phyloP scores from a whole-genome alignment of 2,113 vertebrate species.

The Callithrix jacchus region DNA sequence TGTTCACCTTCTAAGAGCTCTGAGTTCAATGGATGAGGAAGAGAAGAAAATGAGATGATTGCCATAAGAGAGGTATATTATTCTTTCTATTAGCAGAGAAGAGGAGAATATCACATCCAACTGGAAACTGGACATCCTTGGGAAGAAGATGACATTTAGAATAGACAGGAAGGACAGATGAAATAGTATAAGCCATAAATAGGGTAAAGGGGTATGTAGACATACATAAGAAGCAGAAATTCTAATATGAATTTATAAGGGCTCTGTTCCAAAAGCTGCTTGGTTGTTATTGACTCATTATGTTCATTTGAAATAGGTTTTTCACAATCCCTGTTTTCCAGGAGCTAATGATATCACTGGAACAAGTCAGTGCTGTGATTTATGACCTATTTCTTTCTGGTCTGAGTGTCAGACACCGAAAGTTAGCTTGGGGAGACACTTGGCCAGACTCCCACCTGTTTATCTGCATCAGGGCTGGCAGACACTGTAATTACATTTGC shows the following conservation, averaged over 20 bases:
- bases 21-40: background rate
- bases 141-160: background rate
- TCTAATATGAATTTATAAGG: slow-evolving; percentile 33
- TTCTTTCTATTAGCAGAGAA: background rate
- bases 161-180: background rate
- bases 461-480: slow-evolving; percentile 67
- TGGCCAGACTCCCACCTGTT: slow-evolving; percentile 61
- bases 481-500: slow-evolving; percentile 79
- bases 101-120: background rate
- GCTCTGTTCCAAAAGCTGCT: background rate
- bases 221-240: background rate
- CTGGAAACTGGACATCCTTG: background rate
- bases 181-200: background rate
- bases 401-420: slow-evolving; percentile 72
- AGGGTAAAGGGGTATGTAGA: background rate
- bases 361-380: slow-evolving; percentile 43
- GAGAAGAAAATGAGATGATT: background rate
- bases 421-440: slow-evolving; percentile 63
- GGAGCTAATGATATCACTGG: slow-evolving; percentile 54
- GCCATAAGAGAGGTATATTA: accelerated
- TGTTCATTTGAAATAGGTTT: slow-evolving; percentile 56
- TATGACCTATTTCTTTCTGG: slow-evolving; percentile 62
- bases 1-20: background rate
- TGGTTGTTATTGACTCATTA: slow-evolving; percentile 53
- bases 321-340: slow-evolving; percentile 50